Evolutionary conservation across 2,888 invertebrate genomes (phyloP), one percentile per base, ranked within the genome.

Genomic region (Tetranychus truncatus): DNA sequence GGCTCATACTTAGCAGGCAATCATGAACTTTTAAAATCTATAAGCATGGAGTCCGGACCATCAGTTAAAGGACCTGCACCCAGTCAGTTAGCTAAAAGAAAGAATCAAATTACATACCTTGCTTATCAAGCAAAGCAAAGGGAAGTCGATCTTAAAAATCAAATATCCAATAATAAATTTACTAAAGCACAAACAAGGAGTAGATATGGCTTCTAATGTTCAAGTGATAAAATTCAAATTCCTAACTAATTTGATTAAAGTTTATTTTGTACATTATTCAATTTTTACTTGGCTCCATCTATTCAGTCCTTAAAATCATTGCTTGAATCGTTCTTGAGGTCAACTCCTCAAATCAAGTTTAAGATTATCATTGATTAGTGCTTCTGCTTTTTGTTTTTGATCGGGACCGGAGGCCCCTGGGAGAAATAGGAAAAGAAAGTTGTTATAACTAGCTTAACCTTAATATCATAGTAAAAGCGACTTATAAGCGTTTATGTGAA

Each of bases 21-120:
- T 73, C 75, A 75, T 24, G 77, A 78, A 66, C 77, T 76, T 76
- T 20, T 78, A 18, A 78, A 77, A 76, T 77, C 76, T 67, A 74
- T 78, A 24, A 76, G 77, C 7, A 75, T 77, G 66, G 79, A 79
- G 73, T 15, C 11, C 15, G 74, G 69, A 44, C 67, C 66, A 15
- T 34, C 71, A 21, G 76, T 77, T 45, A 73, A 66, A 2, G 77
- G 76, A 69, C 74, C 75, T 34, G 75, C 77, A 79, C 88, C 89
- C 0, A 87, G 88, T n/a, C 85, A 85, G 11, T 87, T 88, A 79
- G 90, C 91, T 75, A 80, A 80, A 76, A 79, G 83, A 66, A 95
- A 95, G 83, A 95, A 96, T 86, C 95, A 96, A 85, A 95, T 96
- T 80, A 95, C 95, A 1, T 95, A 94, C 83, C 86, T 96, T 79